Conservation (phyloP, 2,797 vertebrate species). For the Florisuga fusca region DNA sequence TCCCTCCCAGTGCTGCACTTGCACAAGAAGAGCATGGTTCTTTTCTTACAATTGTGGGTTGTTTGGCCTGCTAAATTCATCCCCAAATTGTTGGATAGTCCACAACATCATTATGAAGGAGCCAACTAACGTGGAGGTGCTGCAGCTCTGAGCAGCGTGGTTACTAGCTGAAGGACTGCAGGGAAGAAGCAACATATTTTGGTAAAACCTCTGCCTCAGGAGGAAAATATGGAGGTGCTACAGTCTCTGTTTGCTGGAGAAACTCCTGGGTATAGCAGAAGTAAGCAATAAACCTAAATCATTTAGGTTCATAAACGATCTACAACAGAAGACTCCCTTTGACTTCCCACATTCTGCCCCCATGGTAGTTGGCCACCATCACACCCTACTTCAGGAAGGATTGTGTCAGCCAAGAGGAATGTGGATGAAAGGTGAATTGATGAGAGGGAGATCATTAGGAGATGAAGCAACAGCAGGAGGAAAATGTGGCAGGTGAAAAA, state of each 20-base stretch:
- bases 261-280: accelerated
- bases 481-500: not conserved
- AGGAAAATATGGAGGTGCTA: not conserved
- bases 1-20: not conserved
- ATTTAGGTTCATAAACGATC: not conserved
- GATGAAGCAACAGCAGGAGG: not conserved
- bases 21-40: not conserved
- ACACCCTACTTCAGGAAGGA: not conserved
- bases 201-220: not conserved
- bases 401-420: not conserved
- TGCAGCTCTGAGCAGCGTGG: not conserved
- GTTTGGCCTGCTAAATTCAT: not conserved
- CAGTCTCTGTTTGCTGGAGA: not conserved
- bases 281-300: not conserved
- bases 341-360: not conserved
- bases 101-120: accelerated
- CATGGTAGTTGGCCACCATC: not conserved
- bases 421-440: not conserved
- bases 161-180: not conserved
- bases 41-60: accelerated
- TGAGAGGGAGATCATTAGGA: not conserved
- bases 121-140: not conserved
- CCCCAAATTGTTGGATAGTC: not conserved
- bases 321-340: not conserved
- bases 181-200: not conserved